Evolutionary conservation across 2,113 vertebrate species (phyloP).

Genomic region (Sinosuthora webbiana): DNA sequence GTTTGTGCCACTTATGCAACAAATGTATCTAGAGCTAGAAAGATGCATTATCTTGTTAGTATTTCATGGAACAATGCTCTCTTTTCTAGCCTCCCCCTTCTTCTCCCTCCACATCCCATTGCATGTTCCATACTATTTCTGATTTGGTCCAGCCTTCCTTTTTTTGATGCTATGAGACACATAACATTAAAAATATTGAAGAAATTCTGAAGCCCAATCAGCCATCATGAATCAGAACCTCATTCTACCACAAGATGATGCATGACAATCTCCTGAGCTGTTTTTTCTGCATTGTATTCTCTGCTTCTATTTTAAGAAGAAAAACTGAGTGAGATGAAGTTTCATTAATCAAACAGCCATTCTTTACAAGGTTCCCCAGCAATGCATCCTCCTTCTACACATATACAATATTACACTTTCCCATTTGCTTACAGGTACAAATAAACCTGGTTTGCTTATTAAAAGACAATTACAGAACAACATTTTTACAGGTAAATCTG

Average conservation of each 20-base stretch:
- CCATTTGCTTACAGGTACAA: background rate
- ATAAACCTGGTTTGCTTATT: background rate
- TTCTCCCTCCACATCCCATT: background rate
- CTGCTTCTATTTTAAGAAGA: background rate
- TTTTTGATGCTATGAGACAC: background rate
- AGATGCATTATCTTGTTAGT: background rate
- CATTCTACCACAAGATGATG: background rate
- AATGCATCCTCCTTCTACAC: background rate
- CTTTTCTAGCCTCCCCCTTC: background rate
- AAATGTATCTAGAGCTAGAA: background rate
- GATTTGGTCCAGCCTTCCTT: background rate
- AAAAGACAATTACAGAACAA: background rate
- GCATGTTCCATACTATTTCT: background rate
- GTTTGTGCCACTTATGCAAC: background rate
- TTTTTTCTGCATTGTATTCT: background rate
- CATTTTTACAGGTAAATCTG: background rate
- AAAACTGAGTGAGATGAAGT: background rate
- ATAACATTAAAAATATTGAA: background rate
- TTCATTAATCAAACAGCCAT: background rate
- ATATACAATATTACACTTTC: background rate
- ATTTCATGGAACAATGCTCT: background rate
- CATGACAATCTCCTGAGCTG: background rate
- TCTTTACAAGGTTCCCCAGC: background rate
- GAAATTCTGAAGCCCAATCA: background rate
- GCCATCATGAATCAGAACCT: background rate